These are phyloP conservation scores for Anthophora plumipes DNA, from an alignment of 2,888 invertebrate species.

Conservation along the genomic window DNA sequence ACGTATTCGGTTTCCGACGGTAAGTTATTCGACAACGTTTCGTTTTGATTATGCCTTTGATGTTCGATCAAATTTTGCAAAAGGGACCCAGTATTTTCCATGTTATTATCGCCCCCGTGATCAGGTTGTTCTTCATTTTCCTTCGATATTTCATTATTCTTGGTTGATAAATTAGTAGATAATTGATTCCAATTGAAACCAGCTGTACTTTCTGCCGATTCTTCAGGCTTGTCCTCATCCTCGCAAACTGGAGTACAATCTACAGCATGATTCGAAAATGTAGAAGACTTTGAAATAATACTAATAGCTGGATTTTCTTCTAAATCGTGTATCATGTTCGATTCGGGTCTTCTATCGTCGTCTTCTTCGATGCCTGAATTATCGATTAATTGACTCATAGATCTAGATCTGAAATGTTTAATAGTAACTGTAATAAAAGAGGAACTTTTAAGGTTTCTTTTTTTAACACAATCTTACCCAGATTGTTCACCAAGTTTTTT, in stretches of 20 bases:
- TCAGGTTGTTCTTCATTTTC: conserved; percentile 67
- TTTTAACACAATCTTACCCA: conserved; percentile 72
- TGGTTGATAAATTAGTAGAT: conserved; percentile 71
- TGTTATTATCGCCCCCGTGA: conserved; percentile 68
- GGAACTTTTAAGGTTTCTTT: neutral
- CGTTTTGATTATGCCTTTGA: conserved; percentile 77
- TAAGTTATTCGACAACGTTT: conserved; percentile 71
- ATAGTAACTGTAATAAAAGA: neutral
- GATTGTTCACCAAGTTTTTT: conserved; percentile 83
- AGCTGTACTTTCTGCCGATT: conserved; percentile 54
- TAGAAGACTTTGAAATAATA: conserved; percentile 74
- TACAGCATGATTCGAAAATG: conserved; percentile 61
- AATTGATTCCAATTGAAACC: conserved; percentile 79
- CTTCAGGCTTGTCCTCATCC: conserved; percentile 59
- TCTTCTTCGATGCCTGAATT: conserved; percentile 73
- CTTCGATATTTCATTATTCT: conserved; percentile 67
- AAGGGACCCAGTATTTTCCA: conserved; percentile 76
- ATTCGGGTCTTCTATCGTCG: conserved; percentile 64
- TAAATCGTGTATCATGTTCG: conserved; percentile 72
- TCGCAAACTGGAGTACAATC: conserved; percentile 51
- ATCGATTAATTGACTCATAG: conserved; percentile 70
- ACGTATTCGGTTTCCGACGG: conserved; percentile 87
- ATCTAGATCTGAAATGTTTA: conserved; percentile 71
- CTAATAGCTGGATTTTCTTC: conserved; percentile 72
- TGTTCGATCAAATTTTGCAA: conserved; percentile 82